phyloP scores from a whole-genome alignment of 2,888 invertebrate species.

The Sialis fuliginosa region DNA sequence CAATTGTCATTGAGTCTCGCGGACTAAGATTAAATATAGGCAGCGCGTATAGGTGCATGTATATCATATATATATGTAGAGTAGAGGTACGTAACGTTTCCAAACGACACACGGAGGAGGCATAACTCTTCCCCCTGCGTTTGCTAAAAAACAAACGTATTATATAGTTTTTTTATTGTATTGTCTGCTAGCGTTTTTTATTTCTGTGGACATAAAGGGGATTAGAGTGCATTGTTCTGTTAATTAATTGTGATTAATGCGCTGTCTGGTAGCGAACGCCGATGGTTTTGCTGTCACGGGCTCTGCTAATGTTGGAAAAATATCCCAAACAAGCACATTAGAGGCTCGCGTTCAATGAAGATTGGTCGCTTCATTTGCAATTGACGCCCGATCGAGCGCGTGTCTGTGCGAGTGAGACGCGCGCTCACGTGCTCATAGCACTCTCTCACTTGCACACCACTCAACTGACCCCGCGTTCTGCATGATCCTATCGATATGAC shows the following conservation, averaged over 20 bases:
- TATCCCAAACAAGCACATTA: slow-evolving; percentile 2
- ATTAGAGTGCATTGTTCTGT: slow-evolving; percentile 7
- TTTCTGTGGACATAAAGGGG: slow-evolving; percentile 3
- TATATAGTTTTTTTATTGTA: slow-evolving; percentile 2
- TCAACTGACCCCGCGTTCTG: neutral
- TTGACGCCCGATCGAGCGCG: neutral
- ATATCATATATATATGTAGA: too few species aligned
- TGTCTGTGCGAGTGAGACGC: neutral
- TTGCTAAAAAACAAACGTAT: neutral
- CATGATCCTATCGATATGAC: neutral
- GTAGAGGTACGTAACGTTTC: too few species aligned
- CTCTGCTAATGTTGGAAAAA: slow-evolving; percentile 1
- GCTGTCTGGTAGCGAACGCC: slow-evolving; percentile 3
- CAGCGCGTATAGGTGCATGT: too few species aligned
- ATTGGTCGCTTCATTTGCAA: slow-evolving; percentile 1
- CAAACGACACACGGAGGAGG: too few species aligned
- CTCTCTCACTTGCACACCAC: neutral
- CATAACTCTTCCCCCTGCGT: neutral
- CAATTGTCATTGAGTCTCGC: too few species aligned
- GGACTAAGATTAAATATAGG: too few species aligned
- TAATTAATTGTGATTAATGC: slow-evolving; percentile 8
- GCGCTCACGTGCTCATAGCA: neutral
- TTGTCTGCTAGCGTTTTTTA: slow-evolving; percentile 1
- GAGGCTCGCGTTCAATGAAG: slow-evolving; percentile 1
- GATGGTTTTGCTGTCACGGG: neutral